Conservation (phyloP, 1,140 invertebrate species). For the Apis mellifera region Amel_HAv3.1 CM009942.2:5274501-5275000, state of each 20-base stretch:
- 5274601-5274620: constrained; percentile 64
- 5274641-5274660: constrained; percentile 50
- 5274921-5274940: constrained; percentile 1
- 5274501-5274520: constrained; percentile 69
- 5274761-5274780: constrained; percentile 31
- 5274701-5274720: constrained; percentile 23
- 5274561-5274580: constrained; percentile 45
- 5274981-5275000: constrained; percentile 17
- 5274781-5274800: neutral
- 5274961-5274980: constrained; percentile 26
- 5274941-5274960: constrained; percentile 42
- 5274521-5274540: constrained; percentile 58
- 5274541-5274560: constrained; percentile 60
- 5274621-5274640: constrained; percentile 54
- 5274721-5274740: constrained; percentile 1
- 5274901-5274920: constrained; percentile 7
- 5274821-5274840: constrained; percentile 6
- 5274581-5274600: constrained; percentile 16
- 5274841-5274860: constrained; percentile 6
- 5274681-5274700: constrained; percentile 32
- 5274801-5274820: neutral
- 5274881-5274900: constrained; percentile 36
- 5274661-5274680: constrained; percentile 46
- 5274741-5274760: neutral
- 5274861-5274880: constrained; percentile 16